These are phyloP conservation scores for Spea multiplicata DNA, from an alignment of 2,113 vertebrate species.

Conservation along the genomic window DNA sequence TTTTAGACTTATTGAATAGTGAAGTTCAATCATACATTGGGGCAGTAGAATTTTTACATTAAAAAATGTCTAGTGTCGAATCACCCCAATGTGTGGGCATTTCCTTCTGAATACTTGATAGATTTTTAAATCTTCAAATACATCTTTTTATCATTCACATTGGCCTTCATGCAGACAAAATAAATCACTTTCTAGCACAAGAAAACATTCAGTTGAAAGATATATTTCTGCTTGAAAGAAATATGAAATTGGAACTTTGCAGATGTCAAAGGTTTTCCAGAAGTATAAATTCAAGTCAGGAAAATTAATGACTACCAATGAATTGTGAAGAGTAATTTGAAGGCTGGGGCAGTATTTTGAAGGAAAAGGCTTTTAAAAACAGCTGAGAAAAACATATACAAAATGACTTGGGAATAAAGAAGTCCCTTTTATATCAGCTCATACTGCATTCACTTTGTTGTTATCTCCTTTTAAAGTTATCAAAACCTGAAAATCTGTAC, in stretches of 20 bases:
- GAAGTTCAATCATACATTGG: too few relatives aligned
- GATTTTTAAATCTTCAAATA: neutral
- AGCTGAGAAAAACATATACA: constrained; percentile 19
- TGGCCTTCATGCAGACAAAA: constrained; percentile 11
- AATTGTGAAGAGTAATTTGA: constrained; percentile 19
- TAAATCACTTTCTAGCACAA: constrained; percentile 19
- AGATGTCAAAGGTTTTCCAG: constrained; percentile 37
- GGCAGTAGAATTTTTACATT: too few relatives aligned
- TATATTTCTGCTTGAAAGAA: constrained; percentile 17
- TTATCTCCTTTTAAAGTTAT: neutral
- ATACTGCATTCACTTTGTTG: neutral
- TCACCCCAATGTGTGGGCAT: too few relatives aligned
- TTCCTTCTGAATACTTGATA: too few relatives aligned
- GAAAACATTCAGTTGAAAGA: constrained; percentile 7
- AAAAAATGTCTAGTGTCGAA: too few relatives aligned
- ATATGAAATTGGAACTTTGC: constrained; percentile 34
- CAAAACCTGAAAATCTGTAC: too few relatives aligned
- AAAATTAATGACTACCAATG: constrained; percentile 36
- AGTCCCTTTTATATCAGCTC: constrained; percentile 4
- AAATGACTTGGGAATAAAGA: constrained; percentile 6
- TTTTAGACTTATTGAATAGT: too few relatives aligned
- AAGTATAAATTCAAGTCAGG: constrained; percentile 9
- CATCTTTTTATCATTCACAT: neutral
- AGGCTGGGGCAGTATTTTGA: constrained; percentile 23
- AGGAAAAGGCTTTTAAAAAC: constrained; percentile 29